phyloP scores from a whole-genome alignment of 2,797 vertebrate genomes.

The Cebuella pygmaea region DNA sequence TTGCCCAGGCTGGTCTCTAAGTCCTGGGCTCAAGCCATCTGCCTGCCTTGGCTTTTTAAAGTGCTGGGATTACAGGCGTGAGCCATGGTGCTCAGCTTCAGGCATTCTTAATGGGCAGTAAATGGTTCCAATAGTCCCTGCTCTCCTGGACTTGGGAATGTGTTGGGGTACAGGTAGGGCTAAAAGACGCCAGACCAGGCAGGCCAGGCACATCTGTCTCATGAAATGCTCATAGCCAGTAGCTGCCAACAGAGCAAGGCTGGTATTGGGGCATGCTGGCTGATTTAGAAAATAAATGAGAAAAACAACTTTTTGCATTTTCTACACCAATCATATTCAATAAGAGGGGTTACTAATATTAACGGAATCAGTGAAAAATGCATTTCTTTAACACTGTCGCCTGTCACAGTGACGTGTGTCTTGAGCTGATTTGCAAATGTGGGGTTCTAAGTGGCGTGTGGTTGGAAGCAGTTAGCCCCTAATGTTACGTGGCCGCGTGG shows the following conservation, averaged over 20 bases:
- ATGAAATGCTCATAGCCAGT: not conserved
- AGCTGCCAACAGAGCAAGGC: not conserved
- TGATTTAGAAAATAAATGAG: conserved; percentile 64
- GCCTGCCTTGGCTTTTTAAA: not conserved
- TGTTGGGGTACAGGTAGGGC: not conserved
- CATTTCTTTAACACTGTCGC: conserved; percentile 80
- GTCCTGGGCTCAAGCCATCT: not conserved
- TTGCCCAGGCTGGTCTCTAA: not conserved
- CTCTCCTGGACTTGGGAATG: not conserved
- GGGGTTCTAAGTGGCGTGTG: conserved; percentile 78
- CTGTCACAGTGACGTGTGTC: conserved; percentile 76
- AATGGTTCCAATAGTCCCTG: not conserved
- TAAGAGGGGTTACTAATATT: conserved; percentile 76
- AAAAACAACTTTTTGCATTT: not conserved
- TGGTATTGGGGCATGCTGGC: not conserved
- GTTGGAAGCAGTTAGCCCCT: conserved; percentile 81
- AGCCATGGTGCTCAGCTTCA: not conserved
- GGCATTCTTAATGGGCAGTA: not conserved
- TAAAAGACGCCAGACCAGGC: not conserved
- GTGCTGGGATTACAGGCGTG: not conserved
- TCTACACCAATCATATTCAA: conserved; percentile 59
- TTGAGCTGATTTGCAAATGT: conserved; percentile 82
- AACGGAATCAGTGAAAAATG: conserved; percentile 83
- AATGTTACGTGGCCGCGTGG: conserved; percentile 82
- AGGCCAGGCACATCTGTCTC: accelerated